A percentile compares a stretch with the other conserved stretches of the same genome.
Evolutionary conservation across 2,797 vertebrate genomes (phyloP).

Genomic region (Pangasius mekongensis): DNA sequence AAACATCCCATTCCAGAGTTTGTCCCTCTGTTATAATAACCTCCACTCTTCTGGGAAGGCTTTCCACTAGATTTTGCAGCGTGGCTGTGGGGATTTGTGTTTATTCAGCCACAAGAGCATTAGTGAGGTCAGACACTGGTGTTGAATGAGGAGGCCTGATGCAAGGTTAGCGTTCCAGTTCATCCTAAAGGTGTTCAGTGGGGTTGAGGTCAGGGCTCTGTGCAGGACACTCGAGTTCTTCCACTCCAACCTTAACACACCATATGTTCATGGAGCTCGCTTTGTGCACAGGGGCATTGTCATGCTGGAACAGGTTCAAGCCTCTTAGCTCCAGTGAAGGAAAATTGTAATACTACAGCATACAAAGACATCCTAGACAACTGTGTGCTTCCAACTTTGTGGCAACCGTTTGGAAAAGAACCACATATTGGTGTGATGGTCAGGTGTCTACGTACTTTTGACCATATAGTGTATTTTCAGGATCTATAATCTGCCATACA

Average conservation of each 20-base stretch:
- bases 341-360: neutral
- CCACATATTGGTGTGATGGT: neutral
- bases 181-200: neutral
- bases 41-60: neutral
- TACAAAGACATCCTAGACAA: neutral
- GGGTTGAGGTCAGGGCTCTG: neutral
- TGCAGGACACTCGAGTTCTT: too few species aligned
- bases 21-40: neutral
- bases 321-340: neutral
- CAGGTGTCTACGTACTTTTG: neutral
- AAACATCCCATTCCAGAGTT: neutral
- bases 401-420: neutral
- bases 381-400: neutral
- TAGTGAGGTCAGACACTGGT: neutral
- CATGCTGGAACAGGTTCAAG: neutral
- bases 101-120: neutral
- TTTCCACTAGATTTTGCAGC: neutral
- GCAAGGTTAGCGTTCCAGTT: neutral
- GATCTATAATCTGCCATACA: neutral
- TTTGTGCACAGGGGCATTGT: neutral
- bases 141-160: neutral
- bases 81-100: neutral
- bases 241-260: neutral
- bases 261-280: neutral
- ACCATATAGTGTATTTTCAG: neutral